Percentiles rank a stretch among this genome's conserved stretches.
phyloP scores from a whole-genome alignment of 2,888 invertebrate species.

The Xylota sylvarum region DNA sequence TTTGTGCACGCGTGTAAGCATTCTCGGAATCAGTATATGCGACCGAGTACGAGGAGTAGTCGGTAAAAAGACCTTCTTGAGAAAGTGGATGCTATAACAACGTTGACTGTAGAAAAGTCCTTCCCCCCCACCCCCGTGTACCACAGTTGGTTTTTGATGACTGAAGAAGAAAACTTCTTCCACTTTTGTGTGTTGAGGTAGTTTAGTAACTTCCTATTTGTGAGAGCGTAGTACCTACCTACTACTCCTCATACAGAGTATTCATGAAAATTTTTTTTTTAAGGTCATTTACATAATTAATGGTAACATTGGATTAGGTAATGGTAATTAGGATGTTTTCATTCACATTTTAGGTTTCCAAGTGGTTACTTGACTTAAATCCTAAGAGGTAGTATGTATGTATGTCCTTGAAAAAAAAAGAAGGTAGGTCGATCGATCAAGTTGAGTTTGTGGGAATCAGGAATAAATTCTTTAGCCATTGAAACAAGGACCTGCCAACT shows the following conservation, averaged over 20 bases:
- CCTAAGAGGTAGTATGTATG: no score
- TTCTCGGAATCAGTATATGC: not conserved
- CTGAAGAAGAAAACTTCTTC: slow-evolving; percentile 1
- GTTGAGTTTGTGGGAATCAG: no score
- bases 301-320: not conserved
- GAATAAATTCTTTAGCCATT: no score
- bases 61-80: not conserved
- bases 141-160: not conserved
- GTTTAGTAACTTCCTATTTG: not conserved
- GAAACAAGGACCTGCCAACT: no score
- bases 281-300: not conserved
- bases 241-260: not conserved
- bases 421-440: no score
- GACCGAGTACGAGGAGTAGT: not conserved
- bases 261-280: not conserved
- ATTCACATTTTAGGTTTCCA: no score
- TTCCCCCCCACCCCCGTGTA: not conserved
- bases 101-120: slow-evolving; percentile 3
- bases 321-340: no score
- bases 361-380: no score
- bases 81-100: slow-evolving; percentile 5
- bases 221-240: not conserved
- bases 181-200: not conserved
- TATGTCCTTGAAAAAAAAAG: no score
- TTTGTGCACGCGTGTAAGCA: slow-evolving; percentile 19